Evolutionary conservation across 2,888 invertebrate genomes (phyloP), one percentile per base, ranked within the genome.

Genomic region (Ophioninae sp.): DNA sequence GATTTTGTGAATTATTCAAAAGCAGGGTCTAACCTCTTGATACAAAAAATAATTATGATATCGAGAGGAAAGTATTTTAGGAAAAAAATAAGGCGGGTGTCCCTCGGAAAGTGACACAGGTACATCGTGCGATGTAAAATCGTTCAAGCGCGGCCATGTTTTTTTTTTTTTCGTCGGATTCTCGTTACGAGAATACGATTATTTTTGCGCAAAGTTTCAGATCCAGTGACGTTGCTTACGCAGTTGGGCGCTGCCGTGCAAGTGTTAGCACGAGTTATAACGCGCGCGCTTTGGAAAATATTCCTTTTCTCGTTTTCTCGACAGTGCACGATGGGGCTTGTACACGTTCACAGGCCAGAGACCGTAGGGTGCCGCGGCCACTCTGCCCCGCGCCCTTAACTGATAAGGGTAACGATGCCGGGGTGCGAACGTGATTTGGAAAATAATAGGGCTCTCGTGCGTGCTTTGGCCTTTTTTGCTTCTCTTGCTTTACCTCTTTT

Each of bases 371-470:
- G 9, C 44, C 7, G 61, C 39, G 67, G 67, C 44, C 44, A 23
- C 64, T 75, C 22, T 61, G 76, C 71, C 63, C 51, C 73, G 67
- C 67, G 73, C 64, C 75, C 73, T 63, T 63, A 72, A 75, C 84
- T 87, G 87, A 87, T 87, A 86, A 83, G 86, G 85, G 84, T 83
- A 86, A 84, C 85, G 85, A 87, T 84, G 81, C 79, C 84, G 58
- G 72, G 84, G 79, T 81, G 82, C 73, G 68, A 81, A 87, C 86
- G 86, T 87, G 86, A 87, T 87, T 85, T 73, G 86, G 76, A 83
- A 86, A 86, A 85, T 87, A 87, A 87, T 85, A 85, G 84, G 81
- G 76, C 78, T 78, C 75, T 20, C 41, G 56, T 74, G 51, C 64
- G 22, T 17, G 41, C 41, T 30, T n/a, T 0, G 58, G 58, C 64